Conservation (phyloP, 2,888 invertebrate species). For the Drosophila flavopinicola region DNA sequence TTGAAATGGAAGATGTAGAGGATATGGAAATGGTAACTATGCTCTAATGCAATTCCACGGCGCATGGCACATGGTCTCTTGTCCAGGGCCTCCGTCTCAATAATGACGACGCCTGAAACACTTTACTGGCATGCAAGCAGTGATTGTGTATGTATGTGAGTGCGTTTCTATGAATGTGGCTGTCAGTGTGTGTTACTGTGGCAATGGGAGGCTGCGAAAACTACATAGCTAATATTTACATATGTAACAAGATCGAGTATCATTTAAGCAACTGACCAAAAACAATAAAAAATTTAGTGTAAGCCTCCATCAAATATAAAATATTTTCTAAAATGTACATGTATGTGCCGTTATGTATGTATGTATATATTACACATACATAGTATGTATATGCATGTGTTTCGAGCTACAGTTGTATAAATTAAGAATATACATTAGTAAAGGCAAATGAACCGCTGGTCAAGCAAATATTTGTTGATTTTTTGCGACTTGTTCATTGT, state of each 20-base stretch:
- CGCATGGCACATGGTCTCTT: conserved; percentile 1
- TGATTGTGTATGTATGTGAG: conserved; percentile 5
- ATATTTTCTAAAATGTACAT: background rate
- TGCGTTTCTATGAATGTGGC: conserved; percentile 10
- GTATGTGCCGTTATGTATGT: conserved; percentile 3
- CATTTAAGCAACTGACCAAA: conserved; percentile 12
- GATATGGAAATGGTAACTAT: conserved; percentile 85
- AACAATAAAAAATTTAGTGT: conserved; percentile 17
- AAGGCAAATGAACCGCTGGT: conserved; percentile 50
- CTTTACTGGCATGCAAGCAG: conserved; percentile 6
- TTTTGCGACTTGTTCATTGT: conserved; percentile 70
- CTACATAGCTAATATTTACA: conserved; percentile 6
- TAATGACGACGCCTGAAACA: background rate
- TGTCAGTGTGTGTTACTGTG: conserved; percentile 4
- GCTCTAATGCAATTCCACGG: conserved; percentile 25
- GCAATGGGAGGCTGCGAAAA: conserved; percentile 3
- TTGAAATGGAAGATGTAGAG: conserved; percentile 92
- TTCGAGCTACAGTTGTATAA: no score
- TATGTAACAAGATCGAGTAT: conserved; percentile 26
- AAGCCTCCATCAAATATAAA: conserved; percentile 23
- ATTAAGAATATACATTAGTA: conserved; percentile 33
- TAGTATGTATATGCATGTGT: background rate
- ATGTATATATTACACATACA: background rate
- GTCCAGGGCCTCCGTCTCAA: background rate
- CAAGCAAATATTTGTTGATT: conserved; percentile 55